A percentile compares a stretch with the other conserved stretches of the same genome.
phyloP scores from a whole-genome alignment of 2,888 invertebrate species.

The Cristatella mucedo region DNA sequence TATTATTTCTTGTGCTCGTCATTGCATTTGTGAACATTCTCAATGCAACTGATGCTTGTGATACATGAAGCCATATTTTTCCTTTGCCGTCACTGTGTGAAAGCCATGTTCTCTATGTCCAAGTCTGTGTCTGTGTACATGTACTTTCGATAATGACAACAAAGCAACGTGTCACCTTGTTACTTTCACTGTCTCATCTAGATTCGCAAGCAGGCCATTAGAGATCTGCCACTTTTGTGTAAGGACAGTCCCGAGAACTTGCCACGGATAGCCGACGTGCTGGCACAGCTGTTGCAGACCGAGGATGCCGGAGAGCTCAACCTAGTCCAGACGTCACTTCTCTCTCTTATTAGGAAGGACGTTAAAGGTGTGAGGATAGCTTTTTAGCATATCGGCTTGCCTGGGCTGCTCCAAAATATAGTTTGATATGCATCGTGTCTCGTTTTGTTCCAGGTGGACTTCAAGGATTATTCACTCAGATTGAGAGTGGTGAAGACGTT shows the following conservation, averaged over 20 bases:
- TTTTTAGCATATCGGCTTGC: background rate
- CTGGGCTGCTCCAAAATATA: too few species aligned
- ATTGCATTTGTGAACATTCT: too few species aligned
- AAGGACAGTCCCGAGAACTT: constrained; percentile 68
- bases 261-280: constrained; percentile 70
- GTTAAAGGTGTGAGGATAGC: constrained; percentile 37
- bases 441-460: constrained; percentile 43
- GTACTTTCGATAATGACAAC: background rate
- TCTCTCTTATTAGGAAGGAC: constrained; percentile 48
- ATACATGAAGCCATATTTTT: too few species aligned
- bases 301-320: constrained; percentile 65
- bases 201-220: constrained; percentile 86
- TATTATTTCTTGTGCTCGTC: too few species aligned
- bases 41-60: too few species aligned
- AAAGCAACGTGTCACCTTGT: background rate
- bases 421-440: too few species aligned
- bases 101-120: background rate
- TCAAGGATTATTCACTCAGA: constrained; percentile 53
- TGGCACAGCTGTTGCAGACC: constrained; percentile 73
- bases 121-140: too few species aligned
- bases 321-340: constrained; percentile 64
- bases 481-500: constrained; percentile 51
- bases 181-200: too few species aligned
- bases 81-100: too few species aligned
- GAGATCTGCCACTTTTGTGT: constrained; percentile 70